phyloP scores from a whole-genome alignment of 2,888 invertebrate species.

The Acleris holmiana region DNA sequence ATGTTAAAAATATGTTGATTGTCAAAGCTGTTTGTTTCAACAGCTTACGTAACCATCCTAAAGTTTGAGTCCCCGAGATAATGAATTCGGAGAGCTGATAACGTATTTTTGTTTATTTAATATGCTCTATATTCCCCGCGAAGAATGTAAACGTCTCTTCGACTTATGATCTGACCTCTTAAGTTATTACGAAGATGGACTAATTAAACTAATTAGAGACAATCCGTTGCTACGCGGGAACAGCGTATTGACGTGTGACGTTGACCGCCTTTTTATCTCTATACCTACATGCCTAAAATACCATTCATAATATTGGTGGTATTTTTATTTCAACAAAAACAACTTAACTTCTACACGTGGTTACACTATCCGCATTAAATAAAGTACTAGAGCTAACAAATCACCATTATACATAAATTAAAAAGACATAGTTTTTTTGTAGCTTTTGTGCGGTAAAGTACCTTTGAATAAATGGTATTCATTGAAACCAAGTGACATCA shows the following conservation, averaged over 20 bases:
- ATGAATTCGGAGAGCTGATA: neutral
- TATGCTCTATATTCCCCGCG: slow-evolving; percentile 11
- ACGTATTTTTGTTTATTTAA: slow-evolving; percentile 4
- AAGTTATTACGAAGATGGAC: neutral
- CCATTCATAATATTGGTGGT: too few relatives aligned
- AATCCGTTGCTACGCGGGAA: slow-evolving; percentile 16
- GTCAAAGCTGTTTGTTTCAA: slow-evolving; percentile 7
- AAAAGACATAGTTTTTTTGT: slow-evolving; percentile 9
- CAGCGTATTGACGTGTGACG: slow-evolving; percentile 3
- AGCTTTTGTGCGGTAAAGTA: slow-evolving; percentile 5
- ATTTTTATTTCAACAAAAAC: too few relatives aligned
- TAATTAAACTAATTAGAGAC: slow-evolving; percentile 19
- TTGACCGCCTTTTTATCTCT: slow-evolving; percentile 5
- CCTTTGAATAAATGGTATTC: neutral
- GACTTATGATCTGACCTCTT: slow-evolving; percentile 14
- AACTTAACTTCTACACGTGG: neutral
- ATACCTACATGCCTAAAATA: neutral
- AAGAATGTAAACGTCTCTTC: slow-evolving; percentile 15
- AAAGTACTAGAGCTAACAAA: neutral
- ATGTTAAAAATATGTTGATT: slow-evolving; percentile 16
- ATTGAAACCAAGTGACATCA: too few relatives aligned
- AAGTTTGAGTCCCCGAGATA: slow-evolving; percentile 1
- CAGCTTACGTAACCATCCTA: neutral
- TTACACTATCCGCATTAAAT: slow-evolving; percentile 16
- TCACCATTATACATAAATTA: slow-evolving; percentile 17